Evolutionary conservation across 2,797 vertebrate genomes (phyloP), one percentile per base, ranked within the genome.

Genomic region (Lepus townsendii): DNA sequence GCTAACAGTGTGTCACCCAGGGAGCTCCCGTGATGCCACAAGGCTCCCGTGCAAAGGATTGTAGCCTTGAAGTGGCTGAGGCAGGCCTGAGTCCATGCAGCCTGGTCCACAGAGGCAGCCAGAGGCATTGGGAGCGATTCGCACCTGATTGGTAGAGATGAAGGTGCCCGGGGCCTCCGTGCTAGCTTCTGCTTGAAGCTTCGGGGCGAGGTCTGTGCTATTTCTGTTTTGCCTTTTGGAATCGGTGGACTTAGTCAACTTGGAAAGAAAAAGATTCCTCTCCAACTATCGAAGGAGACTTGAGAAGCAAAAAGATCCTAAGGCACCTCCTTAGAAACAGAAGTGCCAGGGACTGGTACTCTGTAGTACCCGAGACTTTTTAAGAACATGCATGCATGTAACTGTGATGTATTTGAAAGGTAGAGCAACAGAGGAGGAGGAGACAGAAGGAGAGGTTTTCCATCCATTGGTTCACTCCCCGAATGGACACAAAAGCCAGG

Each of bases 221-320:
- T 95, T 86, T 88, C 75, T 14, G 19, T 77, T 26, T 92, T 86
- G 57, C 52, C 7, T 68, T 92, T 94, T 54, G 35, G 95, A 84
- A 52, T 87, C 82, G 75, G 20, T 42, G 66, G 54, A n/a, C 42
- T 14, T 82, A 7, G 24, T 57, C 16, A 63, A 90, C 26, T 88
- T 62, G 30, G 30, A 73, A 69, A 85, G 63, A n/a, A 86, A 89
- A 84, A 75, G 2, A 22, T 57, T 93, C 24, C 50, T 16, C 38
- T 86, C 80, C 57, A 83, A 24, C 50, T 11, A 19, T 47, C 20
- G 6, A 47, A 71, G 22, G 71, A 9, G 22, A 76, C 65, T 47
- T n/a, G 80, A 63, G 60, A 71, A 79, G 7, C 20, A 42, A 24
- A 22, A 52, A 7, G 24, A 42, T 17, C 17, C 4, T 13, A 66